Percentiles rank a stretch among this genome's conserved stretches.
phyloP scores from a whole-genome alignment of 2,113 vertebrate species.

The Hiodon alosoides region DNA sequence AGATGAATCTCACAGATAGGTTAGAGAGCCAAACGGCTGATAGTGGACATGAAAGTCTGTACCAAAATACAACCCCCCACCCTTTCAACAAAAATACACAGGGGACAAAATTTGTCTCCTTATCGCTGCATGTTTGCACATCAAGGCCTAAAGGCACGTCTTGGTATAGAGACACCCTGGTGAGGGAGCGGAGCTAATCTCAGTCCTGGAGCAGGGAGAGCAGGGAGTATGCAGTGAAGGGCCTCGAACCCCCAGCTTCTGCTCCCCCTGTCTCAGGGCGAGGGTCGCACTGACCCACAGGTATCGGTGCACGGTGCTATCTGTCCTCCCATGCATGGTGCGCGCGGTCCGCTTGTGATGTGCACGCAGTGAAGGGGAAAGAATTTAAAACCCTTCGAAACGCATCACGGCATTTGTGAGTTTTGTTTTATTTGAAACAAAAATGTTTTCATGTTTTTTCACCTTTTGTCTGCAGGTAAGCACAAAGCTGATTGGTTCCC shows the following conservation, averaged over 20 bases:
- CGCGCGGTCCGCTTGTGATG: too few relatives aligned
- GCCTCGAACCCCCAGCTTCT: neutral
- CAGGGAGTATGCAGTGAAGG: neutral
- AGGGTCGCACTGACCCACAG: too few relatives aligned
- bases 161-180: slow-evolving; percentile 3
- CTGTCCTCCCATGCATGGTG: too few relatives aligned
- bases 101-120: slow-evolving; percentile 39
- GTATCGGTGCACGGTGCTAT: too few relatives aligned
- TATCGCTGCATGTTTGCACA: slow-evolving; percentile 43
- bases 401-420: too few relatives aligned
- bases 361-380: too few relatives aligned
- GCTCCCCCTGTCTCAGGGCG: too few relatives aligned
- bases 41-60: slow-evolving; percentile 45
- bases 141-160: slow-evolving; percentile 32
- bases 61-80: slow-evolving; percentile 10
- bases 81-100: slow-evolving; percentile 21
- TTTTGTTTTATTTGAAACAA: too few relatives aligned
- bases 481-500: too few relatives aligned
- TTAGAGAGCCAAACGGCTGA: slow-evolving; percentile 50
- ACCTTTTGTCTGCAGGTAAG: too few relatives aligned
- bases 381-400: too few relatives aligned
- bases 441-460: too few relatives aligned
- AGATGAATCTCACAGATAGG: slow-evolving; percentile 43
- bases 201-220: neutral
- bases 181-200: neutral